Evolutionary conservation across 2,888 invertebrate genomes (phyloP).

Genomic region (Miltochrista miniata): DNA sequence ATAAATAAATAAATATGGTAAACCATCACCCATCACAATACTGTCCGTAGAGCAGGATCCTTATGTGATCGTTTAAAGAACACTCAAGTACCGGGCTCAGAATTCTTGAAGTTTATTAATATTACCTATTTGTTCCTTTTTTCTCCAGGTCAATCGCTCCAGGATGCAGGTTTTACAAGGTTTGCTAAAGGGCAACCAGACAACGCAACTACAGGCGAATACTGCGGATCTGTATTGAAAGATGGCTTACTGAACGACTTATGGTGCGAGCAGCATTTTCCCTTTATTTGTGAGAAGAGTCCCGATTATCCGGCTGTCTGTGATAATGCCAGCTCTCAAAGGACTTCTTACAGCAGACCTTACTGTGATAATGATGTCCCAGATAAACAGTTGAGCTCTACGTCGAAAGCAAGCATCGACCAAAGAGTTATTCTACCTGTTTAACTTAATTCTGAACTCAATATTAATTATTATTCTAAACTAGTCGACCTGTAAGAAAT

Average conservation of each 20-base stretch:
- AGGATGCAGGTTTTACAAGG: constrained; percentile 46
- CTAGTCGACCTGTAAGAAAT: too few species aligned
- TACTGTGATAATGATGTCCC: neutral
- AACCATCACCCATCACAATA: too few species aligned
- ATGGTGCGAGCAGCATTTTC: constrained; percentile 27
- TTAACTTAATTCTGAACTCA: too few species aligned
- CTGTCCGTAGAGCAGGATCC: too few species aligned
- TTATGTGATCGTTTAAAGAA: neutral
- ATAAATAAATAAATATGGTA: too few species aligned
- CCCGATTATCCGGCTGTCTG: constrained; percentile 4
- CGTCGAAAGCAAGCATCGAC: neutral
- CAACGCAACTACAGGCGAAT: constrained; percentile 41
- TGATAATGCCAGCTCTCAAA: neutral
- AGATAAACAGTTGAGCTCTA: neutral
- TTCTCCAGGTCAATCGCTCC: constrained; percentile 44
- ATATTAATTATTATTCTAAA: too few species aligned
- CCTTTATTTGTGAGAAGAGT: constrained; percentile 24
- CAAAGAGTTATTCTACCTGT: neutral
- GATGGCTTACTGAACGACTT: constrained; percentile 42
- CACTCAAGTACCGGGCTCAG: neutral
- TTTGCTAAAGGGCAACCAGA: constrained; percentile 48
- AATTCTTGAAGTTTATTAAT: too few species aligned
- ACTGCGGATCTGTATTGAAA: constrained; percentile 46
- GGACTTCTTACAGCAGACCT: too few species aligned
- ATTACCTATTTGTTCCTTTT: too few species aligned